phyloP scores from a whole-genome alignment of 2,797 vertebrate genomes.

The Eidolon dupreanum region DNA sequence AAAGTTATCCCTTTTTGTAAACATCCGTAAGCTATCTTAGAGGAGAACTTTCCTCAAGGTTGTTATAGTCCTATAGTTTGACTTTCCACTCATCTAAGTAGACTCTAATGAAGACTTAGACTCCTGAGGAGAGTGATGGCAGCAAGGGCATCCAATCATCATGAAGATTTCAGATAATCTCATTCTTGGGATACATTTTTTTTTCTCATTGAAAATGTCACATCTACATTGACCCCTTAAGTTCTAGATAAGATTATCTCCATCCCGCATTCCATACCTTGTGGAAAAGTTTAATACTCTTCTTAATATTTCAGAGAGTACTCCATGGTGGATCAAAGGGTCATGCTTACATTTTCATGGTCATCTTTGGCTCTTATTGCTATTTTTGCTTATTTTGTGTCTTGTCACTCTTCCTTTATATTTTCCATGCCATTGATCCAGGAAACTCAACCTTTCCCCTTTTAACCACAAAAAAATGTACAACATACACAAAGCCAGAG shows the following conservation, averaged over 20 bases:
- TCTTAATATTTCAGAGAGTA: neutral
- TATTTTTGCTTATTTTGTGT: neutral
- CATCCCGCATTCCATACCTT: neutral
- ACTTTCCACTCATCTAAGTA: neutral
- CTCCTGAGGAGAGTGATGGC: neutral
- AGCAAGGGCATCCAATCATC: neutral
- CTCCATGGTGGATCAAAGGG: neutral
- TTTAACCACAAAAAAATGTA: neutral
- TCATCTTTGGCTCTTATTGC: neutral
- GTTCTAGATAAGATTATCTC: neutral
- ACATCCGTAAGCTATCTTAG: neutral
- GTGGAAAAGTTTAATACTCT: neutral
- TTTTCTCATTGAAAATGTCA: neutral
- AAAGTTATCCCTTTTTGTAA: neutral
- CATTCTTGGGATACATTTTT: neutral
- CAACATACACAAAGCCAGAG: neutral
- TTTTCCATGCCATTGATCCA: neutral
- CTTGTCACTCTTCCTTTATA: neutral
- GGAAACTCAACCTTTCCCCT: neutral
- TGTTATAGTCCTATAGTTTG: neutral
- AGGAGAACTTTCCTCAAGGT: neutral
- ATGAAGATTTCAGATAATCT: neutral
- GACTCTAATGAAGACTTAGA: neutral
- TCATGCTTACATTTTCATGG: neutral
- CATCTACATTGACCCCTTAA: neutral